Base-by-base conservation (phyloP, 2,888 invertebrate genomes). In the Dichetophora obliterata region DNA sequence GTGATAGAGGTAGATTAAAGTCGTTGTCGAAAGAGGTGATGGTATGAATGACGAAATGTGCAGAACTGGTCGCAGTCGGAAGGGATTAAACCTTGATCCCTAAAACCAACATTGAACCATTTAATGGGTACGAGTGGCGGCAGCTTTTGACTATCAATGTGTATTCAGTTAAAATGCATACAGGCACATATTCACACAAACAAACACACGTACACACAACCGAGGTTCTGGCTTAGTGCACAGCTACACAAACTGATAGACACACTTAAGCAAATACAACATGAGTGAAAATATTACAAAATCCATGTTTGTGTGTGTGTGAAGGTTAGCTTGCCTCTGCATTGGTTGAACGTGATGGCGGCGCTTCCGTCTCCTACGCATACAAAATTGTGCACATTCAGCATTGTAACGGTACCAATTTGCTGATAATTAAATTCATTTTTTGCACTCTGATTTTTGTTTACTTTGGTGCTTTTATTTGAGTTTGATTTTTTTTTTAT, bases 401-500 rank as follows among this genome's bases (percentile, higher is more conserved):
- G 73, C 63, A 73, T 24, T 52, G 50, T 63, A 73, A 73, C 63
- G 63, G 34, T 27, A 63, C 50, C 73, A 73, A 63, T 73, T 71
- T 73, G 73, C 63, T 31, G 50, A 65, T 50, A 34, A 63, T 73
- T 73, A 63, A 73, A 73, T 63, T 73, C 63, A 73, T 57, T 73
- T 27, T 37, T 31, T 19, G 11, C 54, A 9, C 37, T 50, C 5
- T 31, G 5, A 8, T 37, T 22, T 22, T 8, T 37, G 16, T 22
- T 11, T 37, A 16, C 43, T 22, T 31, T 43, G 22, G 19, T 22
- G 63, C 63, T 74, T 76, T 52, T 77, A 65, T 73, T 68, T 48
- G 73, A 69, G 52, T 73, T 66, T 70, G 59, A 57, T 69, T 68
- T 52, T 69, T 75, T 73, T 70, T 72, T 75, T 73, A 72, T 71